Percentiles rank a stretch among this genome's conserved stretches.
phyloP scores from a whole-genome alignment of 2,797 vertebrate species.

The Sardinella longiceps region DNA sequence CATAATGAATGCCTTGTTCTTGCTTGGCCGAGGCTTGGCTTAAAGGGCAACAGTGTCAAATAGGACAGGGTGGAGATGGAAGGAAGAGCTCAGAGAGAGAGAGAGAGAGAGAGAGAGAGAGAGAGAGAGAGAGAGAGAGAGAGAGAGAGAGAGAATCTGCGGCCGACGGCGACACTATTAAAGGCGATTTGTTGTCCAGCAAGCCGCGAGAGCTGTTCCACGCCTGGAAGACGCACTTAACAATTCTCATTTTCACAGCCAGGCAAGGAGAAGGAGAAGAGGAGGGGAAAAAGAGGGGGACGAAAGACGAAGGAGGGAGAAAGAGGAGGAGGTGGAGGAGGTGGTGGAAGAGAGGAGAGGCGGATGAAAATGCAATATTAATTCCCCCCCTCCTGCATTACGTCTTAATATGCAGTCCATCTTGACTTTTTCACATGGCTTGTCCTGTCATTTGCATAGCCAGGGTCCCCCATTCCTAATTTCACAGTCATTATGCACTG shows the following conservation, averaged over 20 bases:
- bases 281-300: neutral
- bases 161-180: neutral
- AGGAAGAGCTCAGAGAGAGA: neutral
- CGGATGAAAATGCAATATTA: slow-evolving; percentile 80
- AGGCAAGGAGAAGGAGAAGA: slow-evolving; percentile 34
- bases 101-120: neutral
- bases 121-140: neutral
- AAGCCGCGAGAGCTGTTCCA: slow-evolving; percentile 44
- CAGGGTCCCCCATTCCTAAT: slow-evolving; percentile 90
- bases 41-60: slow-evolving; percentile 69
- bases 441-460: slow-evolving; percentile 93
- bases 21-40: slow-evolving; percentile 43
- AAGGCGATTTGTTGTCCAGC: slow-evolving; percentile 41
- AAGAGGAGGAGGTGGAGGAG: slow-evolving; percentile 44
- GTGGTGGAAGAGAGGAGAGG: neutral
- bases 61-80: slow-evolving; percentile 51
- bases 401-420: slow-evolving; percentile 94
- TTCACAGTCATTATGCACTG: slow-evolving; percentile 99
- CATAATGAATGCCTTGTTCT: slow-evolving; percentile 67
- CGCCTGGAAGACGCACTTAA: slow-evolving; percentile 57
- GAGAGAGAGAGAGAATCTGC: neutral
- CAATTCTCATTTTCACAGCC: slow-evolving; percentile 58
- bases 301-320: neutral
- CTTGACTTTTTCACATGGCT: slow-evolving; percentile 95
- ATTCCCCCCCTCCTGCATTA: slow-evolving; percentile 86